phyloP scores from a whole-genome alignment of 2,888 invertebrate genomes.

The Trachelus tabidus region DNA sequence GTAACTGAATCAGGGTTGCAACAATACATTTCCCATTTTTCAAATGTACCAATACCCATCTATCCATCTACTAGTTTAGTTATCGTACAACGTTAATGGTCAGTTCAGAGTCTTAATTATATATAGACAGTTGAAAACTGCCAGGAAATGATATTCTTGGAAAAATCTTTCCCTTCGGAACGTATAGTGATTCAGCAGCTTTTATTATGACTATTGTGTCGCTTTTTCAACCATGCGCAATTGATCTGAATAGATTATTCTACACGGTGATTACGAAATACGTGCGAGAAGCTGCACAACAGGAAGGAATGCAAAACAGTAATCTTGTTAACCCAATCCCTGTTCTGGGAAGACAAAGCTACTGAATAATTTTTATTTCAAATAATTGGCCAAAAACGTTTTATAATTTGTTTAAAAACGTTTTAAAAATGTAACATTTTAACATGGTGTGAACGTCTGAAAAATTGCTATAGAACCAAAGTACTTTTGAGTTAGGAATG shows the following conservation, averaged over 20 bases:
- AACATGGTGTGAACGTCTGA: background rate
- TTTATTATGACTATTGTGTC: background rate
- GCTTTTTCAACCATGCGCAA: background rate
- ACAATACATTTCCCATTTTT: background rate
- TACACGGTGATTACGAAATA: background rate
- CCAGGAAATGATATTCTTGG: background rate
- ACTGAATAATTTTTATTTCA: background rate
- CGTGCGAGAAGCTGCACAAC: background rate
- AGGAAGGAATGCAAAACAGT: background rate
- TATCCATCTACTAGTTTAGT: background rate
- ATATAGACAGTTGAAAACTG: background rate
- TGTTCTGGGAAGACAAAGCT: background rate
- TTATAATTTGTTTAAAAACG: background rate
- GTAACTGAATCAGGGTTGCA: background rate
- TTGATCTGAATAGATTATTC: background rate
- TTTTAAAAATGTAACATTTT: background rate
- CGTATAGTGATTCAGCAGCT: too few species aligned
- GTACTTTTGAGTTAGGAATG: background rate
- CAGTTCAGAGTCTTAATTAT: background rate
- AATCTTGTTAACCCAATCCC: background rate
- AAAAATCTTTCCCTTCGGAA: too few species aligned
- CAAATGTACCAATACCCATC: background rate
- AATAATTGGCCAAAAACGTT: background rate
- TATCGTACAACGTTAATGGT: background rate
- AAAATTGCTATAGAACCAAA: background rate